phyloP scores from a whole-genome alignment of 2,888 invertebrate species.

The Seira musarum region DNA sequence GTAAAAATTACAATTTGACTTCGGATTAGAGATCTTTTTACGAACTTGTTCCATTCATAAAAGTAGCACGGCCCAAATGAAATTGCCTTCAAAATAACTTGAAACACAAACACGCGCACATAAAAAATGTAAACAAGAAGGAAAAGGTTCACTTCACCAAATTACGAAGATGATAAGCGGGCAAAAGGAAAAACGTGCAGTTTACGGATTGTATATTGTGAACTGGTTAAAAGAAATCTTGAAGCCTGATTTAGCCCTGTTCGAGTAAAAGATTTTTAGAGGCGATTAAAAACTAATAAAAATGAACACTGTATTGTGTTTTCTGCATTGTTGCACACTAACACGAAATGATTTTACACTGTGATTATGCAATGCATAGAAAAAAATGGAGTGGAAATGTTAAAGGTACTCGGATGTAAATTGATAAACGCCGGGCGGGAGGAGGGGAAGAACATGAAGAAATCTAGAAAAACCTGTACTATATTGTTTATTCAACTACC shows the following conservation, averaged over 20 bases:
- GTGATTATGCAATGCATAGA: conserved; percentile 8
- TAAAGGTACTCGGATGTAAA: not conserved
- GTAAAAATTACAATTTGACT: not conserved
- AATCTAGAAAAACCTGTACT: conserved; percentile 14
- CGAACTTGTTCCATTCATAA: not conserved
- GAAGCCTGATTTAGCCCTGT: too few relatives aligned
- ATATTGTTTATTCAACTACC: not conserved
- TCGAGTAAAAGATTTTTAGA: conserved; percentile 1
- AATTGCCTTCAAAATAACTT: too few relatives aligned
- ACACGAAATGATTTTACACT: not conserved
- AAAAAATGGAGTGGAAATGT: conserved; percentile 1
- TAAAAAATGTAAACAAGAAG: too few relatives aligned
- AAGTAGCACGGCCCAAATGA: not conserved
- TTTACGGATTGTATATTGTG: too few relatives aligned
- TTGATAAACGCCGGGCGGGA: too few relatives aligned
- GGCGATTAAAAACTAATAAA: conserved; percentile 19
- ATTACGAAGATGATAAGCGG: too few relatives aligned
- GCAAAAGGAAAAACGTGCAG: not conserved
- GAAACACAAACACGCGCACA: not conserved
- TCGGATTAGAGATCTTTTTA: conserved; percentile 2
- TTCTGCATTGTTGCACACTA: conserved; percentile 19
- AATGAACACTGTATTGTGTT: not conserved
- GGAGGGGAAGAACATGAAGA: not conserved
- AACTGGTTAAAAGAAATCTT: too few relatives aligned
- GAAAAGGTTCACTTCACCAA: too few relatives aligned